A percentile compares a stretch with the other conserved stretches of the same genome.
Evolutionary conservation across 2,113 vertebrate species (phyloP).

Genomic region (Pterocles gutturalis): DNA sequence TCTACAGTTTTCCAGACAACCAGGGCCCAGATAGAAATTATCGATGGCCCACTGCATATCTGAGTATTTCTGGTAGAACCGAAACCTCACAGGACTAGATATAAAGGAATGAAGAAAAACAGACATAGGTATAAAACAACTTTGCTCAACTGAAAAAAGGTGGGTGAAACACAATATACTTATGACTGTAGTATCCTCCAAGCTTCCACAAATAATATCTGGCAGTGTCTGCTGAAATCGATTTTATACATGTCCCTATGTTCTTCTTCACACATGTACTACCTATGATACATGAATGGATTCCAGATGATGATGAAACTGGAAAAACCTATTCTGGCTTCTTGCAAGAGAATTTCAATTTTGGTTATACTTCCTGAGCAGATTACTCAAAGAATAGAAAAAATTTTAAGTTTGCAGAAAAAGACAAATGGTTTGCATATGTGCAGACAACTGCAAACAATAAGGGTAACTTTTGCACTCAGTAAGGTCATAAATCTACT

Average conservation of each 20-base stretch:
- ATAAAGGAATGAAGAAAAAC: conserved; percentile 34
- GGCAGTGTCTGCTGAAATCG: neutral
- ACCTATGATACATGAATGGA: neutral
- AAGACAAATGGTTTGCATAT: neutral
- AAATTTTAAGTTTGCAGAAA: neutral
- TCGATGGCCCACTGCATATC: conserved; percentile 95
- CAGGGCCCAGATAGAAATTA: conserved; percentile 96
- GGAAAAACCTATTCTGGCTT: neutral
- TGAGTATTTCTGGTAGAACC: conserved; percentile 96
- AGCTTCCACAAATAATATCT: neutral
- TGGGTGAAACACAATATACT: neutral
- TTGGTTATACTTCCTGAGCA: neutral
- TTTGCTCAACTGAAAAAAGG: neutral
- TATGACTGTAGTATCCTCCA: neutral
- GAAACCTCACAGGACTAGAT: conserved; percentile 90
- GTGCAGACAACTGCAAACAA: neutral
- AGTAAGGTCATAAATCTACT: neutral
- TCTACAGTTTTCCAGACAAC: conserved; percentile 89
- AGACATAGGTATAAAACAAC: neutral
- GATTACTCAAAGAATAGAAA: neutral
- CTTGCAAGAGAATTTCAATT: neutral
- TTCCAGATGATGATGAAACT: neutral
- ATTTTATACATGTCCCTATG: neutral
- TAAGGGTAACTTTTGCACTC: neutral
- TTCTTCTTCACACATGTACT: neutral